Percentiles rank a stretch among this genome's conserved stretches.
Conservation (phyloP, 2,113 vertebrate species). For the Pseudonaja textilis region DNA sequence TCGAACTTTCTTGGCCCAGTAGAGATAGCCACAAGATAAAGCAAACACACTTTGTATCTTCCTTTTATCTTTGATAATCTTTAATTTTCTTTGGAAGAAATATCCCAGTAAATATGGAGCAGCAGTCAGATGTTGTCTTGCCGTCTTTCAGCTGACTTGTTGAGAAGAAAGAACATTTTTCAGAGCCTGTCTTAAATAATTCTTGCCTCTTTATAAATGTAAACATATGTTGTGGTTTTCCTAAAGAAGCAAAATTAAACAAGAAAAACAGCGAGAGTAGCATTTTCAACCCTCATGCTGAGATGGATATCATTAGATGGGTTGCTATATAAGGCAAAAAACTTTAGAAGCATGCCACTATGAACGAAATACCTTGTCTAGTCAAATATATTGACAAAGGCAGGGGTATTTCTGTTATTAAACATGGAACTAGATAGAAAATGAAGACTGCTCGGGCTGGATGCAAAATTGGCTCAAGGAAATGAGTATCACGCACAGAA, state of each 20-base stretch:
- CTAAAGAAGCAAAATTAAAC: neutral
- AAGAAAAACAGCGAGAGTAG: neutral
- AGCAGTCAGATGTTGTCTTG: neutral
- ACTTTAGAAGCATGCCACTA: neutral
- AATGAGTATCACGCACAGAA: neutral
- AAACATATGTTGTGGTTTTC: neutral
- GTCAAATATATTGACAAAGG: constrained; percentile 15
- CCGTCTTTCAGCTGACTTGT: neutral
- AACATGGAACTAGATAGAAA: neutral
- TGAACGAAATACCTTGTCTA: constrained; percentile 5
- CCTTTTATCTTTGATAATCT: neutral
- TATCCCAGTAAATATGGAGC: neutral
- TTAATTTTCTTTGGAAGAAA: neutral
- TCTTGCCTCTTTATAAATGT: neutral
- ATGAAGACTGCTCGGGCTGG: neutral
- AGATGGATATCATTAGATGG: neutral
- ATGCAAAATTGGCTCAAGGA: neutral
- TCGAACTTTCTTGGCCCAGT: neutral
- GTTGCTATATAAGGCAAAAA: neutral
- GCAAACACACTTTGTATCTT: neutral
- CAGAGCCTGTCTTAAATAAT: neutral
- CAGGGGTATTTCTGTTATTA: constrained; percentile 35
- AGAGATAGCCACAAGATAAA: neutral
- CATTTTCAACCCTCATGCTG: neutral
- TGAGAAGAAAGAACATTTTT: neutral